A percentile compares a stretch with the other conserved stretches of the same genome.
These are phyloP conservation scores for Phrynocephalus forsythii DNA, from an alignment of 2,797 vertebrate species.

Conservation along the genomic window DNA sequence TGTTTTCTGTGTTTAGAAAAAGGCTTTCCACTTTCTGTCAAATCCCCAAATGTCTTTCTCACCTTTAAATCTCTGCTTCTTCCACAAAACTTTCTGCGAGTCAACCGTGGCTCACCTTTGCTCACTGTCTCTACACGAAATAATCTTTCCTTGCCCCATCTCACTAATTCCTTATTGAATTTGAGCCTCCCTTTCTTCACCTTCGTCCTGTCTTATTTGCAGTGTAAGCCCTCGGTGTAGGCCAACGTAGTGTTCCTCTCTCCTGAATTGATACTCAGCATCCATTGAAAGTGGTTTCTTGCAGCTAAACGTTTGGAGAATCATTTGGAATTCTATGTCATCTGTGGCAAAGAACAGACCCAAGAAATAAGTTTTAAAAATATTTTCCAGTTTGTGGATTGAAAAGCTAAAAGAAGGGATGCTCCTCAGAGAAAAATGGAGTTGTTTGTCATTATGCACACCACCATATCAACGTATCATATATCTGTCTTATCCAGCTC, in stretches of 20 bases:
- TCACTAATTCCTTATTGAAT: slow-evolving; percentile 13
- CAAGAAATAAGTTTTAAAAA: slow-evolving; percentile 40
- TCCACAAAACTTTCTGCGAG: not conserved
- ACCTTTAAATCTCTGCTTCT: not conserved
- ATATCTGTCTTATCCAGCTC: slow-evolving; percentile 39
- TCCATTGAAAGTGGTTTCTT: slow-evolving; percentile 37
- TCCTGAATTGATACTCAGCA: not conserved
- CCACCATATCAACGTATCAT: slow-evolving; percentile 15
- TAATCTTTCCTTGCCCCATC: not conserved
- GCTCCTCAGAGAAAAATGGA: slow-evolving; percentile 37
- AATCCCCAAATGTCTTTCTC: not conserved
- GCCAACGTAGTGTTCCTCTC: not conserved
- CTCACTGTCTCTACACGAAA: not conserved
- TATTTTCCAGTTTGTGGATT: slow-evolving; percentile 37
- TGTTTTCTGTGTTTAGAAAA: not conserved
- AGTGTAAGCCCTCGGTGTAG: not conserved
- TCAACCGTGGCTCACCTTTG: not conserved
- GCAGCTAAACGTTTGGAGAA: slow-evolving; percentile 28
- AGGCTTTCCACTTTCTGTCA: not conserved
- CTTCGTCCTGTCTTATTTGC: slow-evolving; percentile 13
- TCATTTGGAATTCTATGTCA: slow-evolving; percentile 52
- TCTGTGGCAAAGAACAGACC: slow-evolving; percentile 18
- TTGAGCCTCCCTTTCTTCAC: not conserved
- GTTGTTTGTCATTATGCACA: slow-evolving; percentile 49
- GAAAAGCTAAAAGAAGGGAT: slow-evolving; percentile 12